Conservation (phyloP, 2,888 invertebrate genomes). For the Aelia acuminata region DNA sequence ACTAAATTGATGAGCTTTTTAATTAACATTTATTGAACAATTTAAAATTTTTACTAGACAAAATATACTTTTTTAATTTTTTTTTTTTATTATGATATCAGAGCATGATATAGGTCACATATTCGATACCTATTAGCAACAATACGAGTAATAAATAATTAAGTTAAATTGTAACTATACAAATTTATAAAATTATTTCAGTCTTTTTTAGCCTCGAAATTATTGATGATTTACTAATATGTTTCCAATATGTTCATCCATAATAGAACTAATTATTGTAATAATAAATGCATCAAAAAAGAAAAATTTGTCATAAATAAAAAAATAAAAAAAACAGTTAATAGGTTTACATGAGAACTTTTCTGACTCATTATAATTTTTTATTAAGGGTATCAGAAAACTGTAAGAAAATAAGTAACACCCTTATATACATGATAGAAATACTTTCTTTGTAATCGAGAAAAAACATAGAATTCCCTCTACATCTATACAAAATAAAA, state of each 20-base stretch:
- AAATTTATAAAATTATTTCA: background rate
- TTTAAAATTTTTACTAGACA: constrained; percentile 8
- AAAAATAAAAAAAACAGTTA: constrained; percentile 21
- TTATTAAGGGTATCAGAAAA: constrained; percentile 38
- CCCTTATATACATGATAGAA: constrained; percentile 29
- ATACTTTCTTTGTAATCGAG: constrained; percentile 26
- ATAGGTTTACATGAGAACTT: constrained; percentile 48
- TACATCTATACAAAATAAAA: constrained; percentile 49
- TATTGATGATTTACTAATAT: background rate
- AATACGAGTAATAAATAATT: background rate
- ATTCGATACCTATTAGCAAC: background rate
- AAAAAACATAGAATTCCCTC: constrained; percentile 14
- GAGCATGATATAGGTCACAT: constrained; percentile 19
- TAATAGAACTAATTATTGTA: background rate
- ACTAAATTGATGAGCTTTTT: constrained; percentile 23
- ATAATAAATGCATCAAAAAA: constrained; percentile 27
- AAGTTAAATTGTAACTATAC: background rate
- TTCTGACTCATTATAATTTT: background rate
- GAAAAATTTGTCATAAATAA: background rate
- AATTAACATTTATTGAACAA: constrained; percentile 26
- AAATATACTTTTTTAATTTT: constrained; percentile 16
- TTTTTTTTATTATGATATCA: background rate
- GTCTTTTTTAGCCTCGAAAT: constrained; percentile 32
- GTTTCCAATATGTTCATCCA: constrained; percentile 37
- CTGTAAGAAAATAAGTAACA: constrained; percentile 48